Base-by-base conservation (phyloP, 2,888 invertebrate species). In the Protophormia terraenovae region DNA sequence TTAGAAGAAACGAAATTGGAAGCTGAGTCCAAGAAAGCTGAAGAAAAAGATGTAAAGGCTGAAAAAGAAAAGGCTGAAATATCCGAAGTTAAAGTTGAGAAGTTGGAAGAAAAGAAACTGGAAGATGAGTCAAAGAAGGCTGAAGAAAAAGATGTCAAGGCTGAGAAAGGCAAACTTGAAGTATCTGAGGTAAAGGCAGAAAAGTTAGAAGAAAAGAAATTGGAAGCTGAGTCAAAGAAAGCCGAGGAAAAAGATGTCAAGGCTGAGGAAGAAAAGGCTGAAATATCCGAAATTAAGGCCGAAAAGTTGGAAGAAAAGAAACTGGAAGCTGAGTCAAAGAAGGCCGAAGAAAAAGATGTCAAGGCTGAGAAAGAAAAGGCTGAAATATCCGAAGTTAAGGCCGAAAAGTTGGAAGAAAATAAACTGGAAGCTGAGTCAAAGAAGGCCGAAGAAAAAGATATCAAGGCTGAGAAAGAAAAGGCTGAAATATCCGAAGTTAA, bases 401-500 rank as follows among this genome's bases (percentile, higher is more conserved):
- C 55, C 19, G 67, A 67, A n/a, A 53, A 78, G 38, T 47, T 83
- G 12, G 73, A 73, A 58, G 27, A 69, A 80, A 24, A 50, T 1
- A 35, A 62, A 16, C 12, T 69, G 1, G 55, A 78, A 4, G 0
- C 38, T 5, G 12, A 55, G 64, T 3, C 47, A 5, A 71, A 76
- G n/a, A 47, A 62, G 14, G 45, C 29, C 0, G 35, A 77, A 73
- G 69, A 83, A 22, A 35, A 85, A 27, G 64, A 84, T 3, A 16
- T 67, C 10, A 35, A 64, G 35, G 6, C 41, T 7, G 62, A 64
- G 5, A 64, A 82, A 38, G 19, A 53, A 2, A 69, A 75, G 41
- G 73, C 62, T 3, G 78, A 84, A 50, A 67, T 60, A 3, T 83
- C 86, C 8, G 86, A 88, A 53, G 45, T 50, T 12, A 62, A 73